Evolutionary conservation across 2,888 invertebrate species (phyloP), one percentile per base, ranked within the genome.

Genomic region (Amaurobius ferox): DNA sequence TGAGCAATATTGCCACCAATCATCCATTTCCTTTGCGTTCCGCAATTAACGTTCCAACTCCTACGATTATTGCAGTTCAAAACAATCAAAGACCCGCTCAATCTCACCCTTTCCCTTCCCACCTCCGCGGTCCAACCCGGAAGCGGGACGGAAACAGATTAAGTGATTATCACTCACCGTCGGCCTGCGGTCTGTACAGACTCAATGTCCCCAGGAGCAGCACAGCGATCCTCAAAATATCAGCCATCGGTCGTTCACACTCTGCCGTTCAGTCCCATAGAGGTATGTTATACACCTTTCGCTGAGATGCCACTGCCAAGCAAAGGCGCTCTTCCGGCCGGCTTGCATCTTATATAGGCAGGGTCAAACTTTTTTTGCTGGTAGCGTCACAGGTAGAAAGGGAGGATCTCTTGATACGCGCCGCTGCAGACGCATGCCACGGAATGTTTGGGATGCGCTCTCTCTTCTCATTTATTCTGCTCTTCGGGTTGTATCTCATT

Each of bases 281-380:
- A 55, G 23, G 6, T 55, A 13, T 55, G 23, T 55, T 6, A 23
- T 23, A 55, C 9, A 19, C 19, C 55, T 55, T 55, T 55, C 44
- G 6, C 9, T n/a, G 44, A 44, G 44, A 44, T 44, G 3, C 55
- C 55, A 23, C 23, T 23, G 55, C 19, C 13, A 71, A 85, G 29
- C 55, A 71, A 85, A 85, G 72, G 64, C 83, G 77, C 55, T 72
- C 72, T 71, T 61, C 2, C 71, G 72, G 67, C 71, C 66, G 40
- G 40, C 39, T 64, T 66, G 55, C 28, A 16, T 19, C 83, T 77
- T 85, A 48, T 83, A 83, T 83, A 83, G 71, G 70, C 83, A 83
- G 83, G 83, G 77, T 83, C 76, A 83, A 28, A 28, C 30, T 28
- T 29, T 30, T 39, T 66, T 35, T 23, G 19, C 19, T 16, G 6